These are phyloP conservation scores for Emys orbicularis DNA, from an alignment of 2,797 vertebrate genomes.

Conservation along the genomic window DNA sequence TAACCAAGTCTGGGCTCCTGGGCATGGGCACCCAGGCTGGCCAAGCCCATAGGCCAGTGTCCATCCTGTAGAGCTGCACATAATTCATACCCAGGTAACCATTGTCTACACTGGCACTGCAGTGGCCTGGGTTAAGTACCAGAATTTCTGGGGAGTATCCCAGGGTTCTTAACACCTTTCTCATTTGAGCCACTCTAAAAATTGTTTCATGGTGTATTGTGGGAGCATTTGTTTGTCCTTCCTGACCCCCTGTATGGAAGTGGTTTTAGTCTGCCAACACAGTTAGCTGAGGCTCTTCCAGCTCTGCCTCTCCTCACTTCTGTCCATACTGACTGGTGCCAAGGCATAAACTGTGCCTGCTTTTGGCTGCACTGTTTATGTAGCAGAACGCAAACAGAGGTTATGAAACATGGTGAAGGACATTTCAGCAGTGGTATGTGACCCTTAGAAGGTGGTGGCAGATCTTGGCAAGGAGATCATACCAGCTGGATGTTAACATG, in stretches of 20 bases:
- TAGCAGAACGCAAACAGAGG: background rate
- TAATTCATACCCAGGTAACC: background rate
- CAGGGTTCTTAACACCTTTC: no score
- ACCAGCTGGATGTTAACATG: background rate
- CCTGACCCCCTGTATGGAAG: no score
- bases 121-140: background rate
- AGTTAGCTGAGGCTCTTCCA: no score
- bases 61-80: background rate
- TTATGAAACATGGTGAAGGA: background rate
- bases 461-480: accelerated
- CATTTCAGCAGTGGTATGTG: background rate
- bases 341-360: no score
- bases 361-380: no score
- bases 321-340: no score
- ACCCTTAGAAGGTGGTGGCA: background rate
- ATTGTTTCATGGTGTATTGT: no score
- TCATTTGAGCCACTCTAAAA: no score
- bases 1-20: background rate
- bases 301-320: no score
- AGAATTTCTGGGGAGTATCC: no score
- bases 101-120: background rate
- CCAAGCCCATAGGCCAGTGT: background rate
- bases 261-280: no score
- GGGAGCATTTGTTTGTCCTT: no score
- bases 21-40: background rate